A percentile compares a stretch with the other conserved stretches of the same genome.
phyloP scores from a whole-genome alignment of 2,113 vertebrate genomes.

The Tragulus kanchil region DNA sequence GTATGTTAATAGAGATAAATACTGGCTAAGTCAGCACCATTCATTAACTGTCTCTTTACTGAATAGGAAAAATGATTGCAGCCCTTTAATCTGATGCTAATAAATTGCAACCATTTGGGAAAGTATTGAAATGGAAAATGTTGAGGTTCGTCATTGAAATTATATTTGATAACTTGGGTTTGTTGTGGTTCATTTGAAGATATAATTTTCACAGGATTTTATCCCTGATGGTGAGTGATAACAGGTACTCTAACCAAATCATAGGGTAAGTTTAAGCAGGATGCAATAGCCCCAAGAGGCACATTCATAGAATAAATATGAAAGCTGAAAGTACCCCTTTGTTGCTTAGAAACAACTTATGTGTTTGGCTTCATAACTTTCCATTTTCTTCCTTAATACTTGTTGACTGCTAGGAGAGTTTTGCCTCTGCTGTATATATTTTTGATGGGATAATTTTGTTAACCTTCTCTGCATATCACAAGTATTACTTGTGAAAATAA shows the following conservation, averaged over 20 bases:
- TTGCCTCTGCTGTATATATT: background rate
- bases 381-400: background rate
- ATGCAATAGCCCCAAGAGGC: accelerated
- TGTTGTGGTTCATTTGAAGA: constrained; percentile 86
- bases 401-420: background rate
- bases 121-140: constrained; percentile 88
- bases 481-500: constrained; percentile 29
- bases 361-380: background rate
- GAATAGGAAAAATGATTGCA: constrained; percentile 86
- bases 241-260: background rate
- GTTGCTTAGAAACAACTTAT: background rate
- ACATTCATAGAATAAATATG: background rate
- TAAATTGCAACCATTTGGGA: constrained; percentile 88
- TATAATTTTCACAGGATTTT: constrained; percentile 75
- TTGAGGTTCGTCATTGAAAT: constrained; percentile 87
- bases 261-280: background rate
- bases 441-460: background rate
- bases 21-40: constrained; percentile 80
- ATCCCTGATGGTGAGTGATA: constrained; percentile 47
- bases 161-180: constrained; percentile 87
- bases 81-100: constrained; percentile 88
- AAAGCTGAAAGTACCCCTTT: background rate
- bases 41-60: constrained; percentile 87
- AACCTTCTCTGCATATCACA: background rate
- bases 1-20: background rate